Conservation (phyloP, 2,113 vertebrate genomes). For the Cranoglanis bouderius region DNA sequence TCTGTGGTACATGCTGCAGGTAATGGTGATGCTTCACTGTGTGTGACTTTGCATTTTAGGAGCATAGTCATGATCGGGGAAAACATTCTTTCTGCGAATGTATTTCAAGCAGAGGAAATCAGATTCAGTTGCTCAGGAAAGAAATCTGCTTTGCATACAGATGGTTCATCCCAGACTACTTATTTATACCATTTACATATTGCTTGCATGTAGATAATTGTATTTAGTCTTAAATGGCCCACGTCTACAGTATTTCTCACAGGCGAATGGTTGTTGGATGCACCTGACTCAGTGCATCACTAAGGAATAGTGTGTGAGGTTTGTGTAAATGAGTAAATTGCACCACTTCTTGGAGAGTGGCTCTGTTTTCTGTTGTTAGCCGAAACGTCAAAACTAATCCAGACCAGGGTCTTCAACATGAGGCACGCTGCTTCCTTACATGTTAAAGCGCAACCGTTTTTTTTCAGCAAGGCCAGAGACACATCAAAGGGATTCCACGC, state of each 20-base stretch:
- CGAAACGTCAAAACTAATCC: slow-evolving; percentile 1
- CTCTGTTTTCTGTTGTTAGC: slow-evolving; percentile 14
- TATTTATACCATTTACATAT: too few relatives aligned
- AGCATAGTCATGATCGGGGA: background rate
- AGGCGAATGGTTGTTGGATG: background rate
- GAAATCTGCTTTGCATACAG: background rate
- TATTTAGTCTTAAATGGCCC: background rate
- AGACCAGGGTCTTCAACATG: background rate
- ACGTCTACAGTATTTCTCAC: background rate
- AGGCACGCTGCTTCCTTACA: slow-evolving; percentile 27
- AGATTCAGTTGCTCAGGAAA: background rate
- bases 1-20: background rate
- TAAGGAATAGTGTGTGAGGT: background rate
- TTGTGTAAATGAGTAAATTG: slow-evolving; percentile 13
- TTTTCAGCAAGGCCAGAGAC: slow-evolving; percentile 28
- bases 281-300: background rate
- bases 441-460: slow-evolving; percentile 41
- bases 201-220: background rate
- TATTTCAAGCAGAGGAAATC: slow-evolving; percentile 3
- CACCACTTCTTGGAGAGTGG: background rate
- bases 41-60: background rate
- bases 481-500: slow-evolving; percentile 59
- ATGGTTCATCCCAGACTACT: background rate
- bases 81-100: background rate
- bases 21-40: background rate